Evolutionary conservation across 2,888 invertebrate genomes (phyloP), one percentile per base, ranked within the genome.

Genomic region (Aricia artaxerxes): DNA sequence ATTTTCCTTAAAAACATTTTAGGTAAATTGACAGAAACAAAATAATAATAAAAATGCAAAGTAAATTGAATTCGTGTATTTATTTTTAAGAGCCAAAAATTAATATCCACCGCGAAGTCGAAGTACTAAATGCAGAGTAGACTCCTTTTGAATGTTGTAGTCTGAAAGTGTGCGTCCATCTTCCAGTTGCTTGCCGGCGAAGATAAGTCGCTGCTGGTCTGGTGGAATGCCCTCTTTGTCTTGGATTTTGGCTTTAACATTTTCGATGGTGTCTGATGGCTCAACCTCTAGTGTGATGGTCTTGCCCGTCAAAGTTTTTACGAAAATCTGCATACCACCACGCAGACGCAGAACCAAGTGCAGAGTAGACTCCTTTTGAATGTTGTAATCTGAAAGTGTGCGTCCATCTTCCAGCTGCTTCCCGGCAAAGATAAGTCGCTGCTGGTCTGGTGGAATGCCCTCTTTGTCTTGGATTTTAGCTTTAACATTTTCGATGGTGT

Each of bases 241-340:
- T 13, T 82, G 9, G 83, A 84, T 84, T 78, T 84, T 84, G 0
- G 84, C 84, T 24, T 84, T 84, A 0, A 84, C 84, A 80, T 84
- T 73, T 73, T 73, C 73, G 40, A 73, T 73, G 1, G 73, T 73
- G 73, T 73, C 73, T 9, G 73, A 73, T 40, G 73, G 24, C 24
- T 96, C 96, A 1, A 95, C 94, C 85, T 89, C 92, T 24, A 95
- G 84, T 0, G 95, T 95, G 82, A 95, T 95, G 13, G 95, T 95
- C 82, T 95, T 95, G 9, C 95, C 95, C 16, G 90, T 92, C 80
- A 91, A 83, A 6, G 91, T 92, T 81, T 84, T 83, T 3, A 81
- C 80, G 75, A 79, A 80, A 9, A 80, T 80, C 61, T 80, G 80
- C 79, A 80, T 81, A 80, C 88, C 88, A 79, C 88, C 88, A 38